phyloP scores from a whole-genome alignment of 2,888 invertebrate genomes.

The Andrena dorsata region DNA sequence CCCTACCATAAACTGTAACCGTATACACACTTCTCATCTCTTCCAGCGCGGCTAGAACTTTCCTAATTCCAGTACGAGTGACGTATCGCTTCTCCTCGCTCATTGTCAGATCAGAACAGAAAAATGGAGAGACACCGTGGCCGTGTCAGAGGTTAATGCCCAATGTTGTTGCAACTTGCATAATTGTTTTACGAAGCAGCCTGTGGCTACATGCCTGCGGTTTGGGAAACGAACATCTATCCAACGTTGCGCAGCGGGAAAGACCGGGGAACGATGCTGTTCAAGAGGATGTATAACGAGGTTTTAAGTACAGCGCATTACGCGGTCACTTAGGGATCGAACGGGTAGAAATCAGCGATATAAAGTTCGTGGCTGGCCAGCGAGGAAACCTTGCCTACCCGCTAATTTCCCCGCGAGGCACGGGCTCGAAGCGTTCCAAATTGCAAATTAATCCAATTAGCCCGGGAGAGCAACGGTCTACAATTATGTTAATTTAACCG shows the following conservation, averaged over 20 bases:
- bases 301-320: slow-evolving; percentile 50
- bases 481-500: slow-evolving; percentile 33
- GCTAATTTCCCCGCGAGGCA: slow-evolving; percentile 26
- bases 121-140: not conserved
- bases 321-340: slow-evolving; percentile 15
- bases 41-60: not conserved
- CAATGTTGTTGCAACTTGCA: not conserved
- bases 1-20: not conserved
- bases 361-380: slow-evolving; percentile 6
- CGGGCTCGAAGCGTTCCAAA: slow-evolving; percentile 34
- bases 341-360: slow-evolving; percentile 23
- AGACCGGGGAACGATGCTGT: slow-evolving; percentile 3
- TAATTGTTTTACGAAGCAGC: not conserved
- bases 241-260: not conserved
- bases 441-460: slow-evolving; percentile 65
- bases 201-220: not conserved
- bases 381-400: not conserved
- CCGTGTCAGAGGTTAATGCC: too few relatives aligned
- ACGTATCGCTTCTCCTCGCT: not conserved
- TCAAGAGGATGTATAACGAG: slow-evolving; percentile 38
- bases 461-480: not conserved
- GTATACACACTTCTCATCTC: not conserved
- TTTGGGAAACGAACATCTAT: not conserved
- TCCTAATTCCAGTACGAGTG: not conserved
- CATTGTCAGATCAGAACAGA: not conserved